Evolutionary conservation across 2,113 vertebrate species (phyloP).

Genomic region (Sus scrofa): T2T-Sscrofa CM000812.6:114646001-114646500

Average conservation of each 20-base stretch:
- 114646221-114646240: not conserved
- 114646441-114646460: not conserved
- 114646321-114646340: constrained; percentile 19
- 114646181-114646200: not conserved
- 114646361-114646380: not conserved
- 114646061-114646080: not conserved
- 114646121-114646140: not conserved
- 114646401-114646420: not conserved
- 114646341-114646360: not conserved
- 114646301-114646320: constrained; percentile 26
- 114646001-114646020: not conserved
- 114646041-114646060: not conserved
- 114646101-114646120: constrained; percentile 20
- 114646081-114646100: not conserved
- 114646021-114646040: not conserved
- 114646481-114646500: constrained; percentile 13
- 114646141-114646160: not conserved
- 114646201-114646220: not conserved
- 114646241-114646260: not conserved
- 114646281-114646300: not conserved
- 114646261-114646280: not conserved
- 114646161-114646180: not conserved
- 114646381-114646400: not conserved
- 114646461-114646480: not conserved
- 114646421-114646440: not conserved